Conservation (phyloP, 2,888 invertebrate genomes). For the Hartigia nigra region DNA sequence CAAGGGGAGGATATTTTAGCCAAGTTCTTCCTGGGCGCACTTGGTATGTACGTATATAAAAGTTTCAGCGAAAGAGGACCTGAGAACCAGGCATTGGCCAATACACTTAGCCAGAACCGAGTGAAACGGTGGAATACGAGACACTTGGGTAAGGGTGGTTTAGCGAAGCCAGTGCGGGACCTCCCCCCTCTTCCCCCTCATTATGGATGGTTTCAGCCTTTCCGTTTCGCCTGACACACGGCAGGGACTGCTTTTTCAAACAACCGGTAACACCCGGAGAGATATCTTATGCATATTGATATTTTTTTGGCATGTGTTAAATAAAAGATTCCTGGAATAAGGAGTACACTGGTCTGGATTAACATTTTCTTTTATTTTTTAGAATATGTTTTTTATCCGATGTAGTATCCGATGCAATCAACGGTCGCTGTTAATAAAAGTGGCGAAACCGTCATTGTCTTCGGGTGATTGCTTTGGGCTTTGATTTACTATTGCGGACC, state of each 20-base stretch:
- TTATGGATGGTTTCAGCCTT: not conserved
- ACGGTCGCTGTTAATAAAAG: not conserved
- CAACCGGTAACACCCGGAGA: not conserved
- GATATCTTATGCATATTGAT: not conserved
- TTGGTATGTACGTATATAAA: conserved; percentile 33
- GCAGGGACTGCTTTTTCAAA: not conserved
- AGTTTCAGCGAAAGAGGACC: conserved; percentile 30
- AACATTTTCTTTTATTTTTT: not conserved
- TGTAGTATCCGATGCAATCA: not conserved
- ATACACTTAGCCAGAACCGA: not conserved
- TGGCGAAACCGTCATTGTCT: not conserved
- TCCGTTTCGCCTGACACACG: not conserved
- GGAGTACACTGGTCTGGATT: not conserved
- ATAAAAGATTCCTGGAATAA: not conserved
- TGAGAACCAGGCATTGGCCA: not conserved
- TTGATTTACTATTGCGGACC: not conserved
- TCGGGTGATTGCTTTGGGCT: not conserved
- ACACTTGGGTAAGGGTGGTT: not conserved
- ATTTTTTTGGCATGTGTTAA: not conserved
- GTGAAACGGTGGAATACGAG: not conserved
- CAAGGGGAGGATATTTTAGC: conserved; percentile 39
- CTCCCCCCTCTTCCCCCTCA: not conserved
- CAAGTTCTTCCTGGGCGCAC: conserved; percentile 33
- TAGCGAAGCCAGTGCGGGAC: not conserved
- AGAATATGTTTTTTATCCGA: not conserved